Base-by-base conservation (phyloP, 2,113 vertebrate species). In the Hucho hucho region DNA sequence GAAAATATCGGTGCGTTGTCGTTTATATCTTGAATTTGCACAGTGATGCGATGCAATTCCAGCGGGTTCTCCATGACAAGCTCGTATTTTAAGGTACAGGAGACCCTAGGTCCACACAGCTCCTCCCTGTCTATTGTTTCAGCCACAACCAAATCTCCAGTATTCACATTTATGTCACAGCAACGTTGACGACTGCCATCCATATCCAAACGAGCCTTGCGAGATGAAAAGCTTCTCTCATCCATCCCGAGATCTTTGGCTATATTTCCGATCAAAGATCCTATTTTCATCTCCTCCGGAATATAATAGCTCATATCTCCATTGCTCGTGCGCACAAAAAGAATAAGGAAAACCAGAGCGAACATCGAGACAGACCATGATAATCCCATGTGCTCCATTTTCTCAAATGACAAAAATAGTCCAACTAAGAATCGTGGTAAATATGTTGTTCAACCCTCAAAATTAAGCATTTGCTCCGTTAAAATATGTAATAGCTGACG, bases 21-120 rank as follows among this genome's bases (percentile, higher is more conserved):
- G n/a, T n/a, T n/a, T n/a, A n/a, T n/a, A n/a, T n/a, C 93, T 3
- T 79, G 79, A 72, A 95, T 83, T 68, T 89, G 89, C 6, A 95
- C 86, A 7, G 3, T 82, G n/a, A 90, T 49, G 1, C 82, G 84
- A 66, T 91, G 86, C 2, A 94, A 83, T 78, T 94, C 93, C 49
- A 92, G 81, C 16, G 89, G 87, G 46, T 88, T 85, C 47, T 91
- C 86, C 32, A 77, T 9, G 75, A 93, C 75, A 26, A 92, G 71
- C 75, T 93, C 88, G 49, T 90, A 87, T 37, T 83, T 87, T 78
- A 93, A 69, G 7, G 72, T 64, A 75, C 91, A 93, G 1, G 64
- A 73, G 20, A 69, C 26, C 26, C 26, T 26, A 1, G 26, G 26
- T 26, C 26, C 26, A 26, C 26, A 26, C 26, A 26, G 26, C 7